Conservation (phyloP, 1,140 invertebrate species). For the Leptinotarsa texana region DNA sequence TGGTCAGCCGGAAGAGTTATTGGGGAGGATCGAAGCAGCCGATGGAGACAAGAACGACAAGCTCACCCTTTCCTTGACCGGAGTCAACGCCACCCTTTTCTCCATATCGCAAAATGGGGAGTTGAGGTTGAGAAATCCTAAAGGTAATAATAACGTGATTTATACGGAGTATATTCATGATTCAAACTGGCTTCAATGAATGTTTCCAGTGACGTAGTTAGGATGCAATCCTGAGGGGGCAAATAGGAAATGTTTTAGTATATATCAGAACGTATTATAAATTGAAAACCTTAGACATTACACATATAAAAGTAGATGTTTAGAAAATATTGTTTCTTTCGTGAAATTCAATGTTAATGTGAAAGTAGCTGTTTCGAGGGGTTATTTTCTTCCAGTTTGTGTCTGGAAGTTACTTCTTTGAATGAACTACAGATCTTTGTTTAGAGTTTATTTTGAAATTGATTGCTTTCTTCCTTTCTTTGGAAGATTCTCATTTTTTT, state of each 20-base stretch:
- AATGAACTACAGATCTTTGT: no score
- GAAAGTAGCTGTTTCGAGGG: no score
- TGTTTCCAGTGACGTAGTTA: conserved; percentile 24
- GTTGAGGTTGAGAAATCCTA: conserved; percentile 41
- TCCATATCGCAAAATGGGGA: conserved; percentile 49
- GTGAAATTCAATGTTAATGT: no score
- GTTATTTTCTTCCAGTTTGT: no score
- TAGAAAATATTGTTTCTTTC: no score
- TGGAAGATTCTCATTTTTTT: no score
- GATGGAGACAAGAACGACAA: conserved; percentile 80
- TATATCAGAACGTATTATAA: background rate
- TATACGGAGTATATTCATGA: background rate
- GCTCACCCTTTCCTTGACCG: conserved; percentile 70
- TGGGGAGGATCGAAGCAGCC: conserved; percentile 74
- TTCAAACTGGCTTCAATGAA: background rate
- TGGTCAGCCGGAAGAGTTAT: conserved; percentile 57
- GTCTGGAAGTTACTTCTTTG: no score
- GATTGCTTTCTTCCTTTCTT: no score
- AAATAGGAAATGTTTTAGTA: background rate
- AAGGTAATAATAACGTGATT: conserved; percentile 20
- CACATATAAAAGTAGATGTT: no score
- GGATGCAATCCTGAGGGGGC: background rate
- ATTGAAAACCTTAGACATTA: no score
- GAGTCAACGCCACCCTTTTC: conserved; percentile 64
- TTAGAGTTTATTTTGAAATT: no score